phyloP scores from a whole-genome alignment of 1,140 invertebrate genomes.

The Drosophila quadrilineata region DNA sequence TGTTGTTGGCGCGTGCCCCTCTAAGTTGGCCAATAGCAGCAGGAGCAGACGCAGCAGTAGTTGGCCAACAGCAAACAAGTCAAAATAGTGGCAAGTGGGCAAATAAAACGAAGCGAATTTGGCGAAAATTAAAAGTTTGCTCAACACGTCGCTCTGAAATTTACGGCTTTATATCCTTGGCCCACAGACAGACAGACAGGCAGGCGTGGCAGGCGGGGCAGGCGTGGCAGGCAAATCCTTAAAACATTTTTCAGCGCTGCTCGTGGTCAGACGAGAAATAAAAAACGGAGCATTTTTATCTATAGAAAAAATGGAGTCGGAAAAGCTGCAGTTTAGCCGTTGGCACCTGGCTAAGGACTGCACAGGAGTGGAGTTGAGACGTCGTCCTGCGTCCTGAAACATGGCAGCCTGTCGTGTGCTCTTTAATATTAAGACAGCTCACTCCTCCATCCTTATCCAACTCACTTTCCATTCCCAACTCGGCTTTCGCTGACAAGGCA shows the following conservation, averaged over 20 bases:
- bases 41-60: too few relatives aligned
- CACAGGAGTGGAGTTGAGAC: not conserved
- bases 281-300: not conserved
- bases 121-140: conserved; percentile 56
- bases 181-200: conserved; percentile 5
- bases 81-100: conserved; percentile 58
- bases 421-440: conserved; percentile 36
- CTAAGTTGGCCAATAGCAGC: too few relatives aligned
- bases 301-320: not conserved
- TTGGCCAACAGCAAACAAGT: conserved; percentile 24
- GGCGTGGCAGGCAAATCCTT: conserved; percentile 2
- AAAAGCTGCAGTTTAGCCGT: conserved; percentile 31
- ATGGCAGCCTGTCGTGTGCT: conserved; percentile 29
- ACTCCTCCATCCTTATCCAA: too few relatives aligned
- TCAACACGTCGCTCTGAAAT: conserved; percentile 50
- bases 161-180: conserved; percentile 42
- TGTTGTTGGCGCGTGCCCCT: conserved; percentile 43
- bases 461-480: too few relatives aligned
- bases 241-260: not conserved
- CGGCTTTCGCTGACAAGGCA: too few relatives aligned
- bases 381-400: conserved; percentile 22
- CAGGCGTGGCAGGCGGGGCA: too few relatives aligned
- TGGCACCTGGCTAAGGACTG: not conserved
- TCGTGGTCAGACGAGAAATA: conserved; percentile 7
- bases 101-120: conserved; percentile 53